Evolutionary conservation across 2,113 vertebrate species (phyloP).

Genomic region (Merops nubicus): DNA sequence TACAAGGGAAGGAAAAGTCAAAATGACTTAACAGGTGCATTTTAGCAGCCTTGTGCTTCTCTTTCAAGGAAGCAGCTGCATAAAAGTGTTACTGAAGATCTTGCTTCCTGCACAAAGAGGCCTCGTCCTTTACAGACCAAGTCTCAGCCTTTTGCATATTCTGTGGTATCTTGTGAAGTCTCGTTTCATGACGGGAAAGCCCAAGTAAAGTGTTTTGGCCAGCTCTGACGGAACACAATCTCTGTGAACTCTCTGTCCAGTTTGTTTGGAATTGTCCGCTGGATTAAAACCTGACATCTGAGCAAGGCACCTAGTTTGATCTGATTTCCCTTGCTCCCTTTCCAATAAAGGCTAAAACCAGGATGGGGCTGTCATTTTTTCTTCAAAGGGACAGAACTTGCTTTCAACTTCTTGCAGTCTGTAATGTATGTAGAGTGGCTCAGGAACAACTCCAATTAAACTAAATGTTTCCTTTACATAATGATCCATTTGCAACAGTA

Average conservation of each 20-base stretch:
- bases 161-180: not conserved
- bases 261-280: not conserved
- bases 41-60: not conserved
- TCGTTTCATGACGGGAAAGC: not conserved
- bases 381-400: not conserved
- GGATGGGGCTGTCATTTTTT: not conserved
- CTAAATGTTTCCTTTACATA: constrained; percentile 39
- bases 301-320: not conserved
- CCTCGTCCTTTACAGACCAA: fast-evolving
- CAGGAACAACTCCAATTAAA: constrained; percentile 21
- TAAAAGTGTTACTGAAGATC: not conserved
- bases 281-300: not conserved
- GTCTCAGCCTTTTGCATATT: not conserved
- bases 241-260: not conserved
- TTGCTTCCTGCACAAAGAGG: not conserved
- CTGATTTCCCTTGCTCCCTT: not conserved
- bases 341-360: not conserved
- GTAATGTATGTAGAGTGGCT: not conserved
- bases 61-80: not conserved
- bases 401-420: not conserved
- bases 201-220: not conserved
- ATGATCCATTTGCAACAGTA: not conserved
- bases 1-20: not conserved
- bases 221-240: not conserved
- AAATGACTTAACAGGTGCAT: not conserved